Evolutionary conservation across 2,888 invertebrate genomes (phyloP), one percentile per base, ranked within the genome.

Genomic region (Mactromeris polynyma): DNA sequence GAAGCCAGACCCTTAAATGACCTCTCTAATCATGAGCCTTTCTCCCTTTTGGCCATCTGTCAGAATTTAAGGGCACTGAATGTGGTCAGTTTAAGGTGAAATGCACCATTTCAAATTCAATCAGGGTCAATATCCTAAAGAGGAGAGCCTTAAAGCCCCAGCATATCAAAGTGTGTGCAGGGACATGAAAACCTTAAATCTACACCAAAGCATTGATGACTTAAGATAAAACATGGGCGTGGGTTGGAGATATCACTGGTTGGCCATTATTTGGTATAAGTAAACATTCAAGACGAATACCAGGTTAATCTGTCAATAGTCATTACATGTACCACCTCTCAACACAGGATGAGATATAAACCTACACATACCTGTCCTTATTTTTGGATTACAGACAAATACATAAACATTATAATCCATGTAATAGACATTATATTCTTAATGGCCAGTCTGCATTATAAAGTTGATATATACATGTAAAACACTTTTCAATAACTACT

Each of bases 271-370:
- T 46, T 46, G 26, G 84, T 84, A 21, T 84, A 84, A 33, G 84
- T 51, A 84, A 84, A 84, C 84, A 84, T 84, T 84, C 84, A 78
- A 78, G 26, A n/a, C 54, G 46, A 54, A 78, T 84, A 84, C 78
- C 78, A 83, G 83, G 42, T 64, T 83, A 69, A 73, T 73, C 69
- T 83, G 31, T 46, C 64, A 3, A 46, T n/a, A n/a, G 31, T 83
- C 38, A 46, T 69, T 33, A n/a, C n/a, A n/a, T n/a, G n/a, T n/a
- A 73, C 80, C 51, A 80, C 73, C 36, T n/a, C n/a, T 73, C 36
- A 73, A 73, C 36, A 73, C 2, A 3, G 17, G 73, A 73, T 69
- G 33, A 69, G 69, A 69, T 69, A 69, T 69, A 69, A 69, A 69
- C 58, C 58, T 4, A n/a, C 26, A 64, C 9, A 26, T 0, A 64